Evolutionary conservation across 2,888 invertebrate species (phyloP), one percentile per base, ranked within the genome.

Genomic region (Rhingia campestris): DNA sequence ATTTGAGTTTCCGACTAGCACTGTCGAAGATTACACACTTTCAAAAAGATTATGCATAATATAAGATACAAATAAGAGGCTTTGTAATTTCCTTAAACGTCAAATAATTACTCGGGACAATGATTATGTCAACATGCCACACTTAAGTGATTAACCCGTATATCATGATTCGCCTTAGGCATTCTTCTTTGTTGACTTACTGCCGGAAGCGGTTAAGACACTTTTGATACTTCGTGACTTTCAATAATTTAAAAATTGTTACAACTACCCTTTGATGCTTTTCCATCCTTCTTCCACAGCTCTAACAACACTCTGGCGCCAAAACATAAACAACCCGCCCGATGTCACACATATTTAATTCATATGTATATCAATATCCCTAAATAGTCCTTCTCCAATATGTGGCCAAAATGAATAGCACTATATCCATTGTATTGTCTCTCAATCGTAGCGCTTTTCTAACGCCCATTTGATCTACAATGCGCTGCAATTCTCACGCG

Each of bases 401-500:
- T 74, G 63, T 77, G 72, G 73, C 58, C 58, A 69, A 22, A 43
- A 64, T 64, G 51, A 58, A 64, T 35, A 59, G 56, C 61, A 43
- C 63, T 45, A 49, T 45, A 77, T 74, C 80, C 51, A 74, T 84
- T 80, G 74, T 75, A 70, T 59, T 84, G 84, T 75, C 80, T 61
- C 53, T 75, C 74, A 70, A 70, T 74, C 45, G n/a, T 61, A 6
- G 35, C 54, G 53, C 79, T 47, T 64, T 49, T 69, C 22, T 70
- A 84, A 84, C 84, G 80, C 84, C 84, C 70, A 64, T 80, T 84
- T 56, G 74, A 75, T 75, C 47, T 70, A 63, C 32, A 64, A 77
- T 64, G 37, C 66, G 6, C 53, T 41, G 54, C 41, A 66, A 72
- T 47, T 59, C 59, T 76, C 58, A 76, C 76, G 64, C 64, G 67